A percentile compares a stretch with the other conserved stretches of the same genome.
These are phyloP conservation scores for Tortrix viridana DNA, from an alignment of 2,888 invertebrate genomes.

Conservation along the genomic window DNA sequence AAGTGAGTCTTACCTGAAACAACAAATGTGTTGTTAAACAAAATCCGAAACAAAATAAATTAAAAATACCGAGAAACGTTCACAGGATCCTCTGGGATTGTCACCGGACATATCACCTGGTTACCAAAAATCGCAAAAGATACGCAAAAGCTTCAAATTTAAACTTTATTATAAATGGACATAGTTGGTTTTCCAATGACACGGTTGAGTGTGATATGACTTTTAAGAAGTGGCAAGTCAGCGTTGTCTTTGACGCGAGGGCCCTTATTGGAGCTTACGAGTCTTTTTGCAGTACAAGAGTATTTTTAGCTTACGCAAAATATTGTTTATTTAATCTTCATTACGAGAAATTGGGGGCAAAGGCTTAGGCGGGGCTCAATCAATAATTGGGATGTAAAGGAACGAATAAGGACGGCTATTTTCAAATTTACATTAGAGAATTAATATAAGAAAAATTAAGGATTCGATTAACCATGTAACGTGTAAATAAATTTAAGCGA, in stretches of 20 bases:
- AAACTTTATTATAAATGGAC: background rate
- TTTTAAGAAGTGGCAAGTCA: background rate
- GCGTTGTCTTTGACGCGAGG: conserved; percentile 4
- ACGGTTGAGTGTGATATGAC: background rate
- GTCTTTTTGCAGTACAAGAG: conserved; percentile 6
- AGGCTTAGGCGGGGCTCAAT: conserved; percentile 12
- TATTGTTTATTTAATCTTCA: conserved; percentile 17
- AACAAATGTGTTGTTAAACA: conserved; percentile 3
- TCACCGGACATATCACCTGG: too few species aligned
- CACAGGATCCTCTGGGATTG: background rate
- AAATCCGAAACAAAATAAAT: background rate
- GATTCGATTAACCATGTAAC: too few species aligned
- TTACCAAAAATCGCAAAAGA: too few species aligned
- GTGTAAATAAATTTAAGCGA: too few species aligned
- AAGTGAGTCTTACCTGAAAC: conserved; percentile 7
- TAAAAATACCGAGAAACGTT: background rate
- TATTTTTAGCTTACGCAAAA: conserved; percentile 14
- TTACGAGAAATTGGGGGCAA: conserved; percentile 3
- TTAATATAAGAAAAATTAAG: too few species aligned
- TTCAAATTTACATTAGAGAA: background rate
- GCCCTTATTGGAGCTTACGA: conserved; percentile 12
- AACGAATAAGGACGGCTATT: background rate
- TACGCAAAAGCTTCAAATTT: background rate
- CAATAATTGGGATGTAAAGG: conserved; percentile 11
- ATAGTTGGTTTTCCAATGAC: background rate